Percentiles rank a stretch among this genome's conserved stretches.
These are phyloP conservation scores for Hydrolagus affinis DNA, from an alignment of 2,113 vertebrate species.

Conservation along the genomic window DNA sequence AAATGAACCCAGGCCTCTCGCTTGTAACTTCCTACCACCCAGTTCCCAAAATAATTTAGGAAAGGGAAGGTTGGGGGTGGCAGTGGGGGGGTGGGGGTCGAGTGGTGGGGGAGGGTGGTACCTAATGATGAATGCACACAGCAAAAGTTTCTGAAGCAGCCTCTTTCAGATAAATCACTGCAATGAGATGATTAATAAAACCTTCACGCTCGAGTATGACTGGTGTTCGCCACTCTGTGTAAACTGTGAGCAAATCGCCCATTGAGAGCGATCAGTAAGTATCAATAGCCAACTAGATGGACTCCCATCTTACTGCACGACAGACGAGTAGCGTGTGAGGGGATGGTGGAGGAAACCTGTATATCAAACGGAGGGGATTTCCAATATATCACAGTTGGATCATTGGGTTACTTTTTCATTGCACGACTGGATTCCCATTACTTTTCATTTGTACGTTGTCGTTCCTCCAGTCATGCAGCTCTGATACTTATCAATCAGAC, in stretches of 20 bases:
- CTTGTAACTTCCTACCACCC: too few species aligned
- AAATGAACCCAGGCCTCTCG: too few species aligned
- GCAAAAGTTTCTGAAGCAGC: background rate
- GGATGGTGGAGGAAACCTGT: background rate
- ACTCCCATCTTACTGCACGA: background rate
- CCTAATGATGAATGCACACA: background rate
- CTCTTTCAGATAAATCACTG: conserved; percentile 2
- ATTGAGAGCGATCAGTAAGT: background rate
- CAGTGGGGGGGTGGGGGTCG: too few species aligned
- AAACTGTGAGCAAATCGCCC: background rate
- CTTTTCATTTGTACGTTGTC: background rate
- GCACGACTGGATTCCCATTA: background rate
- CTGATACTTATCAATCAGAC: background rate
- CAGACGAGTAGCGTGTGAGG: too few species aligned
- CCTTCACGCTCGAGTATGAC: background rate
- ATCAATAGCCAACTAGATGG: background rate
- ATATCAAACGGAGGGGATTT: background rate
- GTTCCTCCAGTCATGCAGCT: background rate
- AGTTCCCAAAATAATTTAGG: background rate
- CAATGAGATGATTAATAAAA: background rate
- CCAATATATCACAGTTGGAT: background rate
- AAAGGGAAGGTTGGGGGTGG: too few species aligned
- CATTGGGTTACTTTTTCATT: background rate
- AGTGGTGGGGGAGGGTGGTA: too few species aligned
- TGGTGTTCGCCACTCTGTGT: too few species aligned